Conservation (phyloP, 1,140 invertebrate genomes). For the Cherax quadricarinatus region DNA sequence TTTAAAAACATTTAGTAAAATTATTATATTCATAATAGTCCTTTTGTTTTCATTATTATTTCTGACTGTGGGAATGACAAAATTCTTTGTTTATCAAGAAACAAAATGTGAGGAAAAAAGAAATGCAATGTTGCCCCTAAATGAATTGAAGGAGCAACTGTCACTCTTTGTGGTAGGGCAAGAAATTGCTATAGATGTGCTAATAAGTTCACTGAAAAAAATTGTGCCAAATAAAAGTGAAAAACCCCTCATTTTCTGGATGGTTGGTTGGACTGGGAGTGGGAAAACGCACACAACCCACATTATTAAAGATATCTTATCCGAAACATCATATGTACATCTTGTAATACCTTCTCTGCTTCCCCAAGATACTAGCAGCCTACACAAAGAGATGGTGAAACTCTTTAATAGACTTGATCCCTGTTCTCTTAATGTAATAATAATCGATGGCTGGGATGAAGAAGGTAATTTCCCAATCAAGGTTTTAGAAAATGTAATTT, state of each 20-base stretch:
- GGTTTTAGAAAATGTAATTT: neutral
- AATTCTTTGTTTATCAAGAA: neutral
- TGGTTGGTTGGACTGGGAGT: conserved; percentile 28
- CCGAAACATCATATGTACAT: neutral
- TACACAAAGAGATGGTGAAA: neutral
- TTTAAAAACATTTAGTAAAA: neutral
- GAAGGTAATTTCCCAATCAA: neutral
- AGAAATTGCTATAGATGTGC: conserved; percentile 15
- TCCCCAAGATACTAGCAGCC: neutral
- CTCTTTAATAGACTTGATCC: conserved; percentile 14
- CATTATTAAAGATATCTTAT: neutral
- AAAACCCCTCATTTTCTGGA: neutral
- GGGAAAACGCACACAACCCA: conserved; percentile 15
- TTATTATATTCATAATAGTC: neutral
- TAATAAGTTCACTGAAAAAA: neutral
- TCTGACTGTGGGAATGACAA: neutral
- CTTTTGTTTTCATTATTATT: neutral
- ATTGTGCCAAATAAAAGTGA: neutral
- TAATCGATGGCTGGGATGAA: conserved; percentile 28
- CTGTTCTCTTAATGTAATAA: conserved; percentile 12
- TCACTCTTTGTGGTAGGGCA: neutral
- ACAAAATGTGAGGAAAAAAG: neutral
- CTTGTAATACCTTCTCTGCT: neutral
- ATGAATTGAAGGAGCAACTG: neutral
- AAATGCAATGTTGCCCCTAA: neutral